phyloP scores from a whole-genome alignment of 2,888 invertebrate genomes.

The Vanessa cardui region DNA sequence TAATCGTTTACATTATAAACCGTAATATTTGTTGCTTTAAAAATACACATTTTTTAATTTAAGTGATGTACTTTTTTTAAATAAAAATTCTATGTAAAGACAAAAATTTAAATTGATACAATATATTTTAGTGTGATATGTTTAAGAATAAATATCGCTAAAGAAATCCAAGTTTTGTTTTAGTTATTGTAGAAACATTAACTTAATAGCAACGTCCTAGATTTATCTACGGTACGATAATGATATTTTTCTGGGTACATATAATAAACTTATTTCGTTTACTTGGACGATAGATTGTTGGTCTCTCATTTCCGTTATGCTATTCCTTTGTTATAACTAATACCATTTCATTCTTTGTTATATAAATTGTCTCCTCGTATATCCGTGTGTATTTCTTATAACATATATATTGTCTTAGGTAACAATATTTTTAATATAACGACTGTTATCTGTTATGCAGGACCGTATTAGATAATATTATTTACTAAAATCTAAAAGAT shows the following conservation, averaged over 20 bases:
- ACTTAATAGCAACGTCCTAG: slow-evolving; percentile 32
- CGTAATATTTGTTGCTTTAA: not conserved
- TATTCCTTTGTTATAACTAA: not conserved
- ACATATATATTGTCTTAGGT: no score
- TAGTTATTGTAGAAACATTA: slow-evolving; percentile 33
- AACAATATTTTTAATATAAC: no score
- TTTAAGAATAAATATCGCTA: not conserved
- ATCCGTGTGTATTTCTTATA: not conserved
- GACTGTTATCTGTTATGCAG: no score
- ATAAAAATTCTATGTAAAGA: not conserved
- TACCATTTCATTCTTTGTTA: not conserved
- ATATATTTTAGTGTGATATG: not conserved
- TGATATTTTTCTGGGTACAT: slow-evolving; percentile 36
- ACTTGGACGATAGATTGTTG: slow-evolving; percentile 26
- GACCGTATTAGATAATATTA: no score
- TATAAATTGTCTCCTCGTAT: not conserved
- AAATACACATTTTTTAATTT: no score
- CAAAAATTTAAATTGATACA: not conserved
- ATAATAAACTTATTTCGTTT: slow-evolving; percentile 34
- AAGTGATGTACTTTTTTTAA: not conserved
- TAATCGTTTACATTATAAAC: no score
- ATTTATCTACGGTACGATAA: slow-evolving; percentile 23
- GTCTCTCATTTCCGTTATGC: slow-evolving; percentile 12
- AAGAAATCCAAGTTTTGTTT: slow-evolving; percentile 12
- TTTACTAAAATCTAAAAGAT: no score